Conservation (phyloP, 2,888 invertebrate species). For the Tribolium freemani region DNA sequence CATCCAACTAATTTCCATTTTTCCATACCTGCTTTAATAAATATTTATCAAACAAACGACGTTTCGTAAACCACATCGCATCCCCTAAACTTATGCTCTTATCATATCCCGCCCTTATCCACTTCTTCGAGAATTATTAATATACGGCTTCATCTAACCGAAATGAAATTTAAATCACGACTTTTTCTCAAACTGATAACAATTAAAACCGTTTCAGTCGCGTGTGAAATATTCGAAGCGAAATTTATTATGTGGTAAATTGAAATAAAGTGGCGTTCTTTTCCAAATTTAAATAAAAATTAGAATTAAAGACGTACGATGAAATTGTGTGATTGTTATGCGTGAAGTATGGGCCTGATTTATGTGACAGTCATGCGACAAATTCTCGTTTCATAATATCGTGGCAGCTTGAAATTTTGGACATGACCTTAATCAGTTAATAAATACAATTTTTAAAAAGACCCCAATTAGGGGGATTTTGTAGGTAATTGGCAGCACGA, state of each 20-base stretch:
- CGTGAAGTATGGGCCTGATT: conserved; percentile 25
- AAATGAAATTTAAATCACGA: conserved; percentile 12
- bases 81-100: background rate
- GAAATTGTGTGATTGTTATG: conserved; percentile 19
- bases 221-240: conserved; percentile 33
- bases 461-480: conserved; percentile 9
- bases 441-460: conserved; percentile 25
- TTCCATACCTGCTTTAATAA: background rate
- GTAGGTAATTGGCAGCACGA: conserved; percentile 3
- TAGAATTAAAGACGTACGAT: conserved; percentile 9
- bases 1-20: conserved; percentile 9
- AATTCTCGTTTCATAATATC: conserved; percentile 12
- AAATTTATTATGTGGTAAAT: conserved; percentile 40
- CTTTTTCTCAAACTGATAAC: conserved; percentile 9
- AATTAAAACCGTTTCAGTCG: conserved; percentile 22
- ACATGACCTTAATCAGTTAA: conserved; percentile 32
- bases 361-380: conserved; percentile 34
- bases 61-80: background rate
- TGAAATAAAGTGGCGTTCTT: conserved; percentile 37
- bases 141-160: background rate
- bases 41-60: background rate
- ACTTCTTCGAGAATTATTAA: background rate
- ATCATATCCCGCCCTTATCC: background rate
- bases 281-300: conserved; percentile 33
- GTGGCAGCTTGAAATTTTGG: conserved; percentile 10